Evolutionary conservation across 1,140 invertebrate species (phyloP), one percentile per base, ranked within the genome.

Genomic region (Cataglyphis hispanica): DNA sequence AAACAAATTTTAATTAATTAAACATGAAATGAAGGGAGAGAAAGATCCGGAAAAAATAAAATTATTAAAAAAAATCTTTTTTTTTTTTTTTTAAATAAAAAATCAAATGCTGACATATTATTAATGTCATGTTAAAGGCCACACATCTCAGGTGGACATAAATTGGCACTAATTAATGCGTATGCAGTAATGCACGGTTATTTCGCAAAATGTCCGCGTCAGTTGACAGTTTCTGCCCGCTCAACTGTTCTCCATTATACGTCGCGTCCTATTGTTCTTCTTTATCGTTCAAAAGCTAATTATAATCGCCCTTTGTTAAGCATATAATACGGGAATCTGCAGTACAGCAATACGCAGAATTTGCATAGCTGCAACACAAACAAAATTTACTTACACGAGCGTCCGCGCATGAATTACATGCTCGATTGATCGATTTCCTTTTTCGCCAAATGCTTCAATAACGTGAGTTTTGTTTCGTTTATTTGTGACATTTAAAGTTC

Each of bases 271-370:
- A 83, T 83, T 83, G 78, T 83, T 66, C 66, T 74, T 83, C 78
- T 83, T 69, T 83, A 83, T 83, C 67, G 67, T 74, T 83, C 53
- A 40, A 83, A 61, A 74, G 78, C 67, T 83, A 74, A 83, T 83
- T 83, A 83, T 83, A 83, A 83, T 83, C 78, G 53, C 67, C 67
- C 78, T 83, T 83, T 83, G 78, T 83, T 83, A 72, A 72, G 67
- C 78, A 40, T 70, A 40, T 83, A 83, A 83, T 34, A 72, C 25
- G 67, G 53, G 19, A 80, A 78, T 56, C 74, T 43, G 58, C 58
- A 63, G 27, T 16, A 31, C 72, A 31, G 72, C 72, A 19, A 60
- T 34, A 22, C 76, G 16, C 37, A 80, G 61, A 67, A 67, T 83
- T 83, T 74, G 66, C 67, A 74, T 60, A 81, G 67, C 60, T 25